Percentiles rank a stretch among this genome's conserved stretches.
phyloP scores from a whole-genome alignment of 2,888 invertebrate genomes.

The Meteorus cinctellus region DNA sequence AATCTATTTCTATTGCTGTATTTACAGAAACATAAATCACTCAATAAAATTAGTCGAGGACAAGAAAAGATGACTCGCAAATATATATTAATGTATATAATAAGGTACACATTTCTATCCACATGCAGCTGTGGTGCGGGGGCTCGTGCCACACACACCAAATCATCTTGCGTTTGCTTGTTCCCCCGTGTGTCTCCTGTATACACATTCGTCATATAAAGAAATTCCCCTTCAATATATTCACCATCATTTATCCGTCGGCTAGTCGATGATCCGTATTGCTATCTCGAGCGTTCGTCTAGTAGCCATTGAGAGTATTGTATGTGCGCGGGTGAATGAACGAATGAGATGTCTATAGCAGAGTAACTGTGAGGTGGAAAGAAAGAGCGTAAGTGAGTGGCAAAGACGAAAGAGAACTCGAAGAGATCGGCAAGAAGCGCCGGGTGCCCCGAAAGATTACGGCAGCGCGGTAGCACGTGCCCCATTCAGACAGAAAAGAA shows the following conservation, averaged over 20 bases:
- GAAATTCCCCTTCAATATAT: constrained; percentile 10
- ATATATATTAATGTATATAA: constrained; percentile 12
- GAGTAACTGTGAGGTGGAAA: background rate
- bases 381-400: constrained; percentile 14
- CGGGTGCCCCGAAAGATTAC: constrained; percentile 43
- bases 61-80: constrained; percentile 31
- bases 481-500: constrained; percentile 61
- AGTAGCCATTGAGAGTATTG: background rate
- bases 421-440: constrained; percentile 45
- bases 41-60: constrained; percentile 33
- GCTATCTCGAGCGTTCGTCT: background rate
- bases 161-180: constrained; percentile 29
- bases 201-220: constrained; percentile 1
- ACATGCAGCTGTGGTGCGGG: constrained; percentile 38
- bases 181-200: constrained; percentile 28
- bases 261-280: constrained; percentile 5
- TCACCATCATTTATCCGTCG: constrained; percentile 18
- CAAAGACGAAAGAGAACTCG: constrained; percentile 28
- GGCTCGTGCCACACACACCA: constrained; percentile 31
- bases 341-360: constrained; percentile 11
- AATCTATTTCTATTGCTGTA: constrained; percentile 3
- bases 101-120: background rate
- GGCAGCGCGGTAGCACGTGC: constrained; percentile 65
- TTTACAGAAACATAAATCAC: background rate
- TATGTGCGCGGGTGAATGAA: constrained; percentile 31